phyloP scores from a whole-genome alignment of 2,888 invertebrate genomes.

The Ophion costatus region DNA sequence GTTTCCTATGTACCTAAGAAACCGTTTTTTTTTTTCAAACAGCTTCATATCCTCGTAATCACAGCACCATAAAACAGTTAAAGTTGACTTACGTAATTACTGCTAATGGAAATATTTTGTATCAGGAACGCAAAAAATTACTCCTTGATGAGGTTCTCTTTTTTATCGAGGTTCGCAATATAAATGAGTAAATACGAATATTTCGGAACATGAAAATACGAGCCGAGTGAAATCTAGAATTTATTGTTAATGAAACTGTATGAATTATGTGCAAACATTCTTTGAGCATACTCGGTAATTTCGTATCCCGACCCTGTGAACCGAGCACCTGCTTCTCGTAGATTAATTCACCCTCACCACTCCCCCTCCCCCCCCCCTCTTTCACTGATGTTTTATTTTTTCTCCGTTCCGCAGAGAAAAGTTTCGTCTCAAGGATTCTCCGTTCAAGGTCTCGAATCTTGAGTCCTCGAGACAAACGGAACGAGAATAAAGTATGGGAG shows the following conservation, averaged over 20 bases:
- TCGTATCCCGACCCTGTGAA: slow-evolving; percentile 68
- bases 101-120: no score
- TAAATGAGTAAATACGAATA: slow-evolving; percentile 10
- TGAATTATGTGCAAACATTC: slow-evolving; percentile 24
- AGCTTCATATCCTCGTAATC: no score
- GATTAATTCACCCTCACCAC: slow-evolving; percentile 67
- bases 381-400: slow-evolving; percentile 3
- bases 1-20: no score
- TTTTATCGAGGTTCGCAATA: slow-evolving; percentile 28
- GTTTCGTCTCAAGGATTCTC: slow-evolving; percentile 57
- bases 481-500: slow-evolving; percentile 10
- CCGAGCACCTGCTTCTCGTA: slow-evolving; percentile 67
- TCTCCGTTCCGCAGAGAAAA: slow-evolving; percentile 45
- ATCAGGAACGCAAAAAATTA: not conserved
- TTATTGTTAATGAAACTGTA: slow-evolving; percentile 16
- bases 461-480: slow-evolving; percentile 27
- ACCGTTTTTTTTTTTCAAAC: no score
- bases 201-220: not conserved
- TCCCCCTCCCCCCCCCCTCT: slow-evolving; percentile 23
- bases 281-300: slow-evolving; percentile 41
- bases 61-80: no score
- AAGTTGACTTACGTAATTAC: no score
- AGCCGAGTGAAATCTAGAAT: slow-evolving; percentile 1
- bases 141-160: slow-evolving; percentile 9
- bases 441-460: slow-evolving; percentile 36